A percentile compares a stretch with the other conserved stretches of the same genome.
phyloP scores from a whole-genome alignment of 2,113 vertebrate genomes.

The Percopsis transmontana region DNA sequence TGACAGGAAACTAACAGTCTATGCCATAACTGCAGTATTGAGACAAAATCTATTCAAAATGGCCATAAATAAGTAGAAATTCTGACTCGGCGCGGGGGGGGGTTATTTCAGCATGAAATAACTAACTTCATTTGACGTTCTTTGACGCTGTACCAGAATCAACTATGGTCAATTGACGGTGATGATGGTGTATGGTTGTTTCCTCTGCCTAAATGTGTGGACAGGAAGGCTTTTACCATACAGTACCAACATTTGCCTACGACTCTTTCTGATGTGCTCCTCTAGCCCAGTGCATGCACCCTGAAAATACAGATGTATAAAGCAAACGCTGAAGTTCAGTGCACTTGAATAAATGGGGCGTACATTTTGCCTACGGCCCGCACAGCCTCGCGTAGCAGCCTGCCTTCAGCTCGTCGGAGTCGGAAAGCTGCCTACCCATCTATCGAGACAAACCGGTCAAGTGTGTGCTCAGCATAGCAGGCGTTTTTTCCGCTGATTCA shows the following conservation, averaged over 20 bases:
- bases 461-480: constrained; percentile 3
- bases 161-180: too few species aligned
- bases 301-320: background rate
- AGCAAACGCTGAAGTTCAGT: background rate
- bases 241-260: background rate
- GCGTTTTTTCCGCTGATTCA: constrained; percentile 40
- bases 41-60: background rate
- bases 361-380: background rate
- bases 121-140: too few species aligned
- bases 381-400: background rate
- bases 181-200: too few species aligned
- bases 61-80: too few species aligned
- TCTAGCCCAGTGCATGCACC: constrained; percentile 10
- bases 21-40: background rate
- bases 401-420: constrained; percentile 15
- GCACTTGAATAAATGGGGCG: background rate
- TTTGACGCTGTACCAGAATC: too few species aligned
- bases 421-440: background rate
- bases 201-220: background rate
- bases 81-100: too few species aligned
- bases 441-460: constrained; percentile 39
- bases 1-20: background rate
- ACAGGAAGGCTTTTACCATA: background rate
- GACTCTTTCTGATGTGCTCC: constrained; percentile 1
- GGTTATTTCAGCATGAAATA: too few species aligned